Evolutionary conservation across 2,888 invertebrate genomes (phyloP), one percentile per base, ranked within the genome.

Genomic region (Drosophila eohydei): DNA sequence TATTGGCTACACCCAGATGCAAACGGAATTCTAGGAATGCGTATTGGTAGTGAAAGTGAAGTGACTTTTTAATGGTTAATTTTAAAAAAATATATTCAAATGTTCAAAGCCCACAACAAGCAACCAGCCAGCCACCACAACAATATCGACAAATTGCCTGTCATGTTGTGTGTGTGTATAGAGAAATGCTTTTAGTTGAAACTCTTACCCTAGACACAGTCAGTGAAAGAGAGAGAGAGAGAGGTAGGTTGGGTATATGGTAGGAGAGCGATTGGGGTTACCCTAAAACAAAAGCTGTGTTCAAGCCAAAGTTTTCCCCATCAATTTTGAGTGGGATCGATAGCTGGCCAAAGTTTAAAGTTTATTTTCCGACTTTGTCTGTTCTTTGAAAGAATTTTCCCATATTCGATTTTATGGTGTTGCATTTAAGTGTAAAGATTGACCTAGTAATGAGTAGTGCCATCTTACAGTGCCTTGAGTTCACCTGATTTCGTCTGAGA

Each of bases 161-260:
- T 76, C 79, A 74, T 79, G 79, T 81, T 65, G 40, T 44, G 56
- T 21, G 56, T 21, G 21, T 61, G 40, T 62, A 43, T 68, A 62
- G 48, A 70, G 73, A 81, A 81, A 81, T 76, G 79, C 81, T 81
- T 81, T 81, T 79, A 81, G 68, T 55, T 51, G 74, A 81, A 68
- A 79, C 65, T 68, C 54, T 81, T 52, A 48, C 38, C 38, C 30
- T 51, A 30, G 11, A 54, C 30, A 14, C 14, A 32, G 16, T 32
- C n/a, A 36, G 14, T 6, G 21, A 34, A 28, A 43, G 4, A 34
- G 50, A 12, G 16, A 16, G 16, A 11, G 21, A 21, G 48, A n/a
- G 26, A 5, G 21, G 21, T 21, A 40, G 6, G 30, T 46, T 11
- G 21, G 16, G 36, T 14, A 40, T 28, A 50, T 32, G 11, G 50